A percentile compares a stretch with the other conserved stretches of the same genome.
Conservation (phyloP, 1,140 invertebrate genomes). For the Drosophila sp. region DNA sequence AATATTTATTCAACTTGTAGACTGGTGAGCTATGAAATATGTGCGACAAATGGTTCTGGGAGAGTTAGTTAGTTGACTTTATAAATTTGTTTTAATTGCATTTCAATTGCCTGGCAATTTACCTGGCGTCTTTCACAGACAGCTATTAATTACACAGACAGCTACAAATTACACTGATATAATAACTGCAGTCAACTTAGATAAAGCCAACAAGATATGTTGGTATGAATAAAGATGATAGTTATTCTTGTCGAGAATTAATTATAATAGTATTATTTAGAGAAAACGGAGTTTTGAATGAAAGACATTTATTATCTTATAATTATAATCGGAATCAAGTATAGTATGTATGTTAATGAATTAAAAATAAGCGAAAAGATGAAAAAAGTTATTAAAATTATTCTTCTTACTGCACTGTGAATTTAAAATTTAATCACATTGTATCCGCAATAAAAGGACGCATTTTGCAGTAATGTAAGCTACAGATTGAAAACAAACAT, state of each 20-base stretch:
- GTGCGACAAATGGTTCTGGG: constrained; percentile 51
- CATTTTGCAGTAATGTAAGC: too few species aligned
- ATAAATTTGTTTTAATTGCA: constrained; percentile 77
- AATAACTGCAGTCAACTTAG: neutral
- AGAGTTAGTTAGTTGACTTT: constrained; percentile 36
- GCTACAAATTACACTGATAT: neutral
- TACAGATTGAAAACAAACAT: too few species aligned
- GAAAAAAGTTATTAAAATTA: too few species aligned
- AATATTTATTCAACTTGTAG: constrained; percentile 19
- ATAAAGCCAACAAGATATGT: neutral
- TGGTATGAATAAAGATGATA: neutral
- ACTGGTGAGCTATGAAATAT: constrained; percentile 53
- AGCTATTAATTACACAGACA: neutral
- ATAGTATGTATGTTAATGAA: too few species aligned
- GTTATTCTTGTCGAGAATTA: neutral
- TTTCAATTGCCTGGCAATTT: constrained; percentile 75
- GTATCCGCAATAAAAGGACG: too few species aligned
- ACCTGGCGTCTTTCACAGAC: constrained; percentile 35
- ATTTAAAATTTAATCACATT: too few species aligned
- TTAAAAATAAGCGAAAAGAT: too few species aligned
- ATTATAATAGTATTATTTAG: too few species aligned
- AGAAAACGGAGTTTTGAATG: too few species aligned
- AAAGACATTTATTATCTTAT: too few species aligned
- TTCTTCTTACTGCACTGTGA: too few species aligned
- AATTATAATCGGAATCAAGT: too few species aligned